Evolutionary conservation across 64 coral and sea anemone species (phyloP).

Genomic region (Dendronephthya gigantea): DNA sequence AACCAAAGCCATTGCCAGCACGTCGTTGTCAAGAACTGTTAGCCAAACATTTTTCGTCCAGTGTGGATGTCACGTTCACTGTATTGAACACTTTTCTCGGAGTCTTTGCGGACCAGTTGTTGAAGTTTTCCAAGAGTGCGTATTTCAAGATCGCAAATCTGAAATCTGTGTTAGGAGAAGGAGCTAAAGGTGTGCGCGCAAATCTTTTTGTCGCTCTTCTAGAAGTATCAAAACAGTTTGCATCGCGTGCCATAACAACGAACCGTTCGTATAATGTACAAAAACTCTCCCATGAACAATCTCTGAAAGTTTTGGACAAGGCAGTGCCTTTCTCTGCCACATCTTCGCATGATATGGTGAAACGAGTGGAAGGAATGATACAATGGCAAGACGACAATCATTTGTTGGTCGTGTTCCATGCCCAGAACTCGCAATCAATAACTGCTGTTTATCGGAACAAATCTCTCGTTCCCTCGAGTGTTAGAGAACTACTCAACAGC

Average conservation of each 20-base stretch:
- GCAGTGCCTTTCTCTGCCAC: constrained; percentile 16
- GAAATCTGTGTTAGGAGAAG: not conserved
- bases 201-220: not conserved
- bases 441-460: not conserved
- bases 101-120: not conserved
- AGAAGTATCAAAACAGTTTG: constrained; percentile 1
- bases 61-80: not conserved
- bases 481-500: not conserved
- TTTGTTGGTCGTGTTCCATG: constrained; percentile 56
- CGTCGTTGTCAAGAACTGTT: not conserved
- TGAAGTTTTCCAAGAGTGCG: constrained; percentile 6
- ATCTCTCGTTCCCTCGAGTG: not conserved
- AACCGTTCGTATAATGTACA: not conserved
- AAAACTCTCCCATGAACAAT: not conserved
- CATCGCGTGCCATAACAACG: not conserved
- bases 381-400: constrained; percentile 72
- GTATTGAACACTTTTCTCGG: not conserved
- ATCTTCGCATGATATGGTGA: constrained; percentile 48
- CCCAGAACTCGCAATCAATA: constrained; percentile 43
- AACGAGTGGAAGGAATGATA: constrained; percentile 68
- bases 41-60: not conserved
- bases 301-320: not conserved
- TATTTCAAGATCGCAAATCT: not conserved
- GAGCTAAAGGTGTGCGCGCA: not conserved
- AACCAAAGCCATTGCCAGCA: not conserved